Evolutionary conservation across 2,113 vertebrate species (phyloP).

Genomic region (Muscicapa adusta): DNA sequence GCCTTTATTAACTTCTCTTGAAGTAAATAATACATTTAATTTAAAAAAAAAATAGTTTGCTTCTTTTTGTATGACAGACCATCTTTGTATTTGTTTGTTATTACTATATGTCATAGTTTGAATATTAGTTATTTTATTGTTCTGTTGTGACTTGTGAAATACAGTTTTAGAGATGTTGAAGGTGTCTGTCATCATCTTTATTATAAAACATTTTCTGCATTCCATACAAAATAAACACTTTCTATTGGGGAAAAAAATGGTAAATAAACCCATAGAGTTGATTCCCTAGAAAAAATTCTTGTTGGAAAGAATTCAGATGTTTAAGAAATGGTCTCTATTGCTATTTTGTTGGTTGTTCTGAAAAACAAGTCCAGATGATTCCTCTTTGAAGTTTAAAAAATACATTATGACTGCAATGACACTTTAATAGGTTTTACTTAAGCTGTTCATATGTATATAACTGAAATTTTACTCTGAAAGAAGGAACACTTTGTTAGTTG

Average conservation of each 20-base stretch:
- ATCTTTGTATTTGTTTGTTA: conserved; percentile 36
- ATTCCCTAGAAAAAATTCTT: not conserved
- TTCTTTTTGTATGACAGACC: not conserved
- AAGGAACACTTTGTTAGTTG: not conserved
- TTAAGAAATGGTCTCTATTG: not conserved
- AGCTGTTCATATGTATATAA: not conserved
- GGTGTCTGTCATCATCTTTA: conserved; percentile 35
- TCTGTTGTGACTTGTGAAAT: conserved; percentile 12
- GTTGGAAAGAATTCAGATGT: not conserved
- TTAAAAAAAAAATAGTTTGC: not conserved
- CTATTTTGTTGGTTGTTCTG: not conserved
- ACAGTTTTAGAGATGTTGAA: conserved; percentile 44
- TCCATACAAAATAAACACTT: not conserved
- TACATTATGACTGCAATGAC: not conserved
- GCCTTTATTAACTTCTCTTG: not conserved
- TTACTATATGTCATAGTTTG: conserved; percentile 19
- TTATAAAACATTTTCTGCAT: conserved; percentile 27
- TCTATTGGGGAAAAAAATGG: not conserved
- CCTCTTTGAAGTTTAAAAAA: not conserved
- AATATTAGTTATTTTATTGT: conserved; percentile 35
- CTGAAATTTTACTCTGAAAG: not conserved
- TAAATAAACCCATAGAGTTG: not conserved
- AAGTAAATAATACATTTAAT: not conserved
- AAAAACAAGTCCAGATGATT: not conserved
- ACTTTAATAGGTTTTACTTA: not conserved